Evolutionary conservation across 2,888 invertebrate genomes (phyloP), one percentile per base, ranked within the genome.

Genomic region (Aphidoletes aphidimyza): DNA sequence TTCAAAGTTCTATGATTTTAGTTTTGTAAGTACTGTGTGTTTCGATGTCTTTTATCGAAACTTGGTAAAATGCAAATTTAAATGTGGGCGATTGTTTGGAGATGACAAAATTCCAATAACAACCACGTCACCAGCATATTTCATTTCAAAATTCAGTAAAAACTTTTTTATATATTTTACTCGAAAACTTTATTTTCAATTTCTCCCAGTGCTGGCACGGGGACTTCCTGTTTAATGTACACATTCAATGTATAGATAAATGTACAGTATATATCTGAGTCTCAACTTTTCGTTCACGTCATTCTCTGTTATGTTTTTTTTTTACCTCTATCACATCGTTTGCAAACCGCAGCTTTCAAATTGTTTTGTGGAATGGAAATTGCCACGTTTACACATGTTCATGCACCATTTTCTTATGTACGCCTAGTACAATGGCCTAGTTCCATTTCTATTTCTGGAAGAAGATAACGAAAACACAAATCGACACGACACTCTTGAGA

Each of bases 371-470:
- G 69, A 2, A 30, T 30, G 26, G 8, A 69, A 69, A 34, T 54
- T 69, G 69, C 69, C 17, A 34, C 34, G 26, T 69, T 30, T 69
- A 69, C 69, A 69, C 69, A 69, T 69, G 69, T 69, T 69, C 69
- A 30, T 69, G 17, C 69, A 69, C 19, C 30, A 69, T 69, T 69
- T 69, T 30, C 54, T 69, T 26, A 14, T 34, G 17, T 14, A 30
- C 69, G 34, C 34, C 30, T 69, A n/a, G n/a, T n/a, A n/a, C 0
- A 69, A 34, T 14, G 34, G 34, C 30, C 9, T 14, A 34, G 30
- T 69, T 69, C 11, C 30, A 47, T 47, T 47, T 47, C 17, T 19
- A 19, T 47, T 47, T 47, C n/a, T 54, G 54, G 22, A 54, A 26
- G 3, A n/a, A 54, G 54, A 54, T 54, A 54, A 54, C 54, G 22